Conservation (phyloP, 2,797 vertebrate genomes). For the Sebastes miniatus region DNA sequence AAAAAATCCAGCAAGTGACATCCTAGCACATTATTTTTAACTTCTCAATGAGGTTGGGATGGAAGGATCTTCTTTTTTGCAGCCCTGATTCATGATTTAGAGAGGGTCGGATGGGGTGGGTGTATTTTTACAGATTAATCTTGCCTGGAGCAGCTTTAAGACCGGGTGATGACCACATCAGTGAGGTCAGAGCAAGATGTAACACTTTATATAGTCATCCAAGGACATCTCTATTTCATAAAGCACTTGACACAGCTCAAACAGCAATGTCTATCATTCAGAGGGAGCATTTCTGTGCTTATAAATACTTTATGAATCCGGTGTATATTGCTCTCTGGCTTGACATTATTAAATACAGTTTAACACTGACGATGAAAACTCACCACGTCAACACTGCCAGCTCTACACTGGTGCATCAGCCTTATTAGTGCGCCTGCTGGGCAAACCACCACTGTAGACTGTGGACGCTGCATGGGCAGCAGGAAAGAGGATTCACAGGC, state of each 20-base stretch:
- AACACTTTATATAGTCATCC: conserved; percentile 3
- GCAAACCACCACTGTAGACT: neutral
- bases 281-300: conserved; percentile 9
- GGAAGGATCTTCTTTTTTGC: neutral
- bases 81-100: conserved; percentile 9
- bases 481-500: neutral
- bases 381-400: neutral
- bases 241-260: conserved; percentile 20
- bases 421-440: neutral
- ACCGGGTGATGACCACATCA: neutral
- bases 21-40: neutral
- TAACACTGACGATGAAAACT: conserved; percentile 10
- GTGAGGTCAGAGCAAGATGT: neutral
- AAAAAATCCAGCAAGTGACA: neutral
- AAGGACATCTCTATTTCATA: conserved; percentile 5
- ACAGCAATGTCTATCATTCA: conserved; percentile 18
- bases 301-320: conserved; percentile 41
- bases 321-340: conserved; percentile 20
- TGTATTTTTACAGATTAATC: conserved; percentile 26
- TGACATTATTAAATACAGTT: conserved; percentile 39
- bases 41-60: neutral
- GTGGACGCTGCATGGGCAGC: neutral
- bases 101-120: neutral
- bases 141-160: conserved; percentile 6
- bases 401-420: conserved; percentile 15